Evolutionary conservation across 2,113 vertebrate species (phyloP).

Genomic region (Tetraodon nigroviridis): DNA sequence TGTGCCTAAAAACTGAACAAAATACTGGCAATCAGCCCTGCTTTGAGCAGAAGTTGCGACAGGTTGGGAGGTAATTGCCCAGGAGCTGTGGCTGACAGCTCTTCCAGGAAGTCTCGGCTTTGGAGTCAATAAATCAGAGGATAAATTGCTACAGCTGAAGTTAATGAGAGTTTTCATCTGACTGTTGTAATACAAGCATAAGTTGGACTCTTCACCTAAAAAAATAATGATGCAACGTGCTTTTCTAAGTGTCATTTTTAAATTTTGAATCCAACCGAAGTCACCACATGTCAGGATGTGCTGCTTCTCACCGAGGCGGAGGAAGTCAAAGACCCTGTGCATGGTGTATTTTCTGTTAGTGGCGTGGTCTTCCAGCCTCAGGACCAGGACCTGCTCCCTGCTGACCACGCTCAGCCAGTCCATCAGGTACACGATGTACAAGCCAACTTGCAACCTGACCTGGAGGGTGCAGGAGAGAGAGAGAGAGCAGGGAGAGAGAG

Average conservation of each 20-base stretch:
- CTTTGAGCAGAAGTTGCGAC: slow-evolving; percentile 2
- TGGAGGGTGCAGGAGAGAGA: slow-evolving; percentile 43
- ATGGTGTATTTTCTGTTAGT: slow-evolving; percentile 87
- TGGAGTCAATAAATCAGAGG: slow-evolving; percentile 2
- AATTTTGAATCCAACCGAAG: not conserved
- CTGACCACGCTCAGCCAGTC: slow-evolving; percentile 90
- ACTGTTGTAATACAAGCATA: not conserved
- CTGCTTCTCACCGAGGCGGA: slow-evolving; percentile 80
- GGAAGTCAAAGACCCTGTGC: slow-evolving; percentile 89
- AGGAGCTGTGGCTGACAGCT: slow-evolving; percentile 4
- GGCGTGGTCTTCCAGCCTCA: slow-evolving; percentile 92
- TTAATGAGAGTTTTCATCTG: not conserved
- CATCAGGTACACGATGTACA: slow-evolving; percentile 91
- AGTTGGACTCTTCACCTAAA: no score
- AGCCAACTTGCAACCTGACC: slow-evolving; percentile 91
- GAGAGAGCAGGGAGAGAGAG: no score
- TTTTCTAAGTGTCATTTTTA: no score
- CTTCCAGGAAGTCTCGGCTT: no score
- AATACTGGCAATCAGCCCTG: no score
- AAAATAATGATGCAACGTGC: no score
- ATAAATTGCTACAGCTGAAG: slow-evolving; percentile 2
- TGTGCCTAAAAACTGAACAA: no score
- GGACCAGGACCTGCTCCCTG: slow-evolving; percentile 87
- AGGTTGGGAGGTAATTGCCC: slow-evolving; percentile 26
- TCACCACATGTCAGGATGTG: not conserved